Evolutionary conservation across 1,140 invertebrate genomes (phyloP).

Genomic region (Pseudomyrmex cubaensis): DNA sequence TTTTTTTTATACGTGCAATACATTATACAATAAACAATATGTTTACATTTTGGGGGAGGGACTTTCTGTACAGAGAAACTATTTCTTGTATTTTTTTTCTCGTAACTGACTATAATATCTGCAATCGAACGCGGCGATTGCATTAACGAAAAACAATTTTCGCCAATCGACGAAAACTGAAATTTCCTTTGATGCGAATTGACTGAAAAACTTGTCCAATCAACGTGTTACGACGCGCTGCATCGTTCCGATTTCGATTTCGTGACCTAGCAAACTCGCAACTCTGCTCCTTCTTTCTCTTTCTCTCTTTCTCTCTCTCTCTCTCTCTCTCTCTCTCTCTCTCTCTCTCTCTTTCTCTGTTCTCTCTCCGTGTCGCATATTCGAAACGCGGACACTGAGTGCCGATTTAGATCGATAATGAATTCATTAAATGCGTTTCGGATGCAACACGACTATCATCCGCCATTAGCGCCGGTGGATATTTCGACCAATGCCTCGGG

Average conservation of each 20-base stretch:
- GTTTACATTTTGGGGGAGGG: not conserved
- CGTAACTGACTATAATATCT: not conserved
- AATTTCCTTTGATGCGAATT: conserved; percentile 27
- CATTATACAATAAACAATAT: not conserved
- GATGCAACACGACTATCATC: conserved; percentile 67
- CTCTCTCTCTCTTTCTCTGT: not conserved
- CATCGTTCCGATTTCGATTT: conserved; percentile 1
- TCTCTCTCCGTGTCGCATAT: not conserved
- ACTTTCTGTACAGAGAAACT: not conserved
- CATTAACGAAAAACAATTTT: conserved; percentile 30
- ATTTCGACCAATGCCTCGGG: conserved; percentile 70
- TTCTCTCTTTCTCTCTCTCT: too few species aligned
- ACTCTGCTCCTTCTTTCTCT: too few species aligned
- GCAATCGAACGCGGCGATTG: conserved; percentile 5
- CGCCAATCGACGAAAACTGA: conserved; percentile 3
- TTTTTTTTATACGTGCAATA: not conserved
- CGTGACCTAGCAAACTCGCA: not conserved
- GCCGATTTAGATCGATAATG: conserved; percentile 70
- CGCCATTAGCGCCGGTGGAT: conserved; percentile 70
- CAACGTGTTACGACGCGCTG: conserved; percentile 37
- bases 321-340: not conserved
- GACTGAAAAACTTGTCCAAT: conserved; percentile 44
- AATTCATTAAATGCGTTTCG: conserved; percentile 75
- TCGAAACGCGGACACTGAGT: not conserved
- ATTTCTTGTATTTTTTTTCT: conserved; percentile 8